Percentiles rank a stretch among this genome's conserved stretches.
phyloP scores from a whole-genome alignment of 2,113 vertebrate species.

The Pitta sordida region DNA sequence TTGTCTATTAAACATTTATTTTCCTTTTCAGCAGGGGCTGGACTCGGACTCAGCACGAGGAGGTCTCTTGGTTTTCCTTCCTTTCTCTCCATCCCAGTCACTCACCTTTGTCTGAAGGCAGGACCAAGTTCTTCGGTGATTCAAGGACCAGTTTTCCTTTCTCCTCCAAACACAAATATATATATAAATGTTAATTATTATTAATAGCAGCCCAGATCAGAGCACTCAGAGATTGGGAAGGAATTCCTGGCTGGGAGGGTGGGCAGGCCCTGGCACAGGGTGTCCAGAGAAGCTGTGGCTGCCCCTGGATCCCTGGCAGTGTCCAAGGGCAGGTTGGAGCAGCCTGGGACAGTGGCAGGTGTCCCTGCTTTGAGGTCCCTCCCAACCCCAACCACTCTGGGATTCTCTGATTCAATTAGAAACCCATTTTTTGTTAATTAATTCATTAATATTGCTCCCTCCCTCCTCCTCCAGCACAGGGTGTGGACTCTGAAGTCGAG shows the following conservation, averaged over 20 bases:
- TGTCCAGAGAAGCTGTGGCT: background rate
- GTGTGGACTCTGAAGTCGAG: background rate
- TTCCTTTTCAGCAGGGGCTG: background rate
- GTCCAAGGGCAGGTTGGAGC: background rate
- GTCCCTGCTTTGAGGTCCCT: background rate
- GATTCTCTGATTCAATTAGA: too few species aligned
- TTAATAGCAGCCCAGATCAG: background rate
- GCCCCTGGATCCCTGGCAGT: background rate
- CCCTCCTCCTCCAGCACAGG: background rate
- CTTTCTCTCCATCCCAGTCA: background rate
- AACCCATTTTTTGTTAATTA: background rate
- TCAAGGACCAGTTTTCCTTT: background rate
- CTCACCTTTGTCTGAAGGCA: background rate
- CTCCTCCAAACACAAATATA: background rate
- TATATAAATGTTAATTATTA: background rate
- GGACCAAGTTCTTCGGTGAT: background rate
- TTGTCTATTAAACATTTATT: background rate
- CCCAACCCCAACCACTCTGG: background rate
- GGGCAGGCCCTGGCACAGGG: background rate
- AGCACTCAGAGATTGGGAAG: background rate
- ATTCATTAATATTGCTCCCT: background rate
- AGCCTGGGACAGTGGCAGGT: background rate
- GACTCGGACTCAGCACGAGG: background rate
- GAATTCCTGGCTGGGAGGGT: fast-evolving
- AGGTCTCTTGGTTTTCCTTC: background rate